Percentiles rank a stretch among this genome's conserved stretches.
phyloP scores from a whole-genome alignment of 2,888 invertebrate genomes.

The Zeuzera pyrina region DNA sequence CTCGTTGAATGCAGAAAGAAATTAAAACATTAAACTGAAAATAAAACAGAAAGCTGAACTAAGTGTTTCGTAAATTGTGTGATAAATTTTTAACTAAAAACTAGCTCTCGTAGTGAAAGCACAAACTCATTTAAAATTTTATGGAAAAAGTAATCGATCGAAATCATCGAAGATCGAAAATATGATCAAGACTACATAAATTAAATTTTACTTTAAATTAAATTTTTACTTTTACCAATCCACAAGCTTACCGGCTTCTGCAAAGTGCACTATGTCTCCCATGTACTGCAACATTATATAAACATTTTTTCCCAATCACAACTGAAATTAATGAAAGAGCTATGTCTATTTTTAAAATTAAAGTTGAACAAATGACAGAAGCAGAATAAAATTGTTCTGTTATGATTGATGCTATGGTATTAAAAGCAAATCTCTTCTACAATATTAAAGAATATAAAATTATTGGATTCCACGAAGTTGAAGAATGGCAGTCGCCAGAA shows the following conservation, averaged over 20 bases:
- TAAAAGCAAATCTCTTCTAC: slow-evolving; percentile 7
- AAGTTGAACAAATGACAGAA: slow-evolving; percentile 1
- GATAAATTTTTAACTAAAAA: slow-evolving; percentile 2
- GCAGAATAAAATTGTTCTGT: slow-evolving; percentile 2
- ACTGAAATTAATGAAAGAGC: neutral
- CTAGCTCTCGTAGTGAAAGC: neutral
- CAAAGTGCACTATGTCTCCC: slow-evolving; percentile 2
- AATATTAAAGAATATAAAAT: slow-evolving; percentile 8
- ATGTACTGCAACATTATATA: slow-evolving; percentile 1
- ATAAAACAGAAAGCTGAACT: neutral
- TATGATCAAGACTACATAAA: slow-evolving; percentile 2
- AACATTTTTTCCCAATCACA: neutral
- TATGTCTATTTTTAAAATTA: slow-evolving; percentile 1
- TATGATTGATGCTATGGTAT: slow-evolving; percentile 1
- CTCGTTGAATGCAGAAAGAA: neutral
- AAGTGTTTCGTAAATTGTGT: slow-evolving; percentile 1
- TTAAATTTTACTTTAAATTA: slow-evolving; percentile 12
- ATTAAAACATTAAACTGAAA: neutral
- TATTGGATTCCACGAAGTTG: slow-evolving; percentile 8
- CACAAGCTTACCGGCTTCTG: slow-evolving; percentile 3
- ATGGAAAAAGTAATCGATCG: slow-evolving; percentile 5
- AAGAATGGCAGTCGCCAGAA: slow-evolving; percentile 3
- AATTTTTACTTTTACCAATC: slow-evolving; percentile 3
- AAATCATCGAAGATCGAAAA: too few species aligned
- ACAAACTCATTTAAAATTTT: neutral